Base-by-base conservation (phyloP, 2,888 invertebrate genomes). In the Melanargia galathea region DNA sequence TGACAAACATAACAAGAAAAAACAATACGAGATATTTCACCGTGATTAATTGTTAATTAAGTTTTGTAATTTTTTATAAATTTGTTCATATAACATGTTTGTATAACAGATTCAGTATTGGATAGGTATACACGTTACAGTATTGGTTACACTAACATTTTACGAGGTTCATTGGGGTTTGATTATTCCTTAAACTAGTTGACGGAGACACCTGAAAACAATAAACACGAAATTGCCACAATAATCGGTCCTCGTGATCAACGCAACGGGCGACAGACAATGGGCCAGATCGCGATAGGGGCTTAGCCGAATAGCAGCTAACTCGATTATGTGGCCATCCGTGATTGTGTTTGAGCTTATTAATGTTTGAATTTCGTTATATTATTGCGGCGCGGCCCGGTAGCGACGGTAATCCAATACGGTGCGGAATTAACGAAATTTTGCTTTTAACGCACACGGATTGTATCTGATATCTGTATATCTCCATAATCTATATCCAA, bases 341-440 rank as follows among this genome's bases (percentile, higher is more conserved):
- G 84, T 88, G 90, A 90, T 90, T 90, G 90, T 90, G 84, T 89
- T 89, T 86, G 81, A 83, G 84, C 84, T 87, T 87, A 90, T 90
- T 90, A 90, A 90, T 90, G 88, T 87, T 90, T 89, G 90, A 89
- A 89, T 88, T 89, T 88, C 88, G 90, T 88, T 89, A 90, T 90
- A 87, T 85, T 89, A 90, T 86, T 87, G 87, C 83, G 85, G 83
- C 77, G 76, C 77, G 76, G 80, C 73, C 78, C 80, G 78, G 79
- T 79, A 80, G 77, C 72, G 78, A 75, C 76, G 76, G 83, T 90
- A 87, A 89, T 87, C 86, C 87, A 84, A 86, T 89, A 86, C 82
- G 67, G 82, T 81, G 79, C 74, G 81, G 80, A 79, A 84, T 86
- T 88, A 87, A 82, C 83, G 78, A 83, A 82, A 83, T 83, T 80